Evolutionary conservation across 1,140 invertebrate species (phyloP), one percentile per base, ranked within the genome.

Genomic region (Wiebesia pumilae): DNA sequence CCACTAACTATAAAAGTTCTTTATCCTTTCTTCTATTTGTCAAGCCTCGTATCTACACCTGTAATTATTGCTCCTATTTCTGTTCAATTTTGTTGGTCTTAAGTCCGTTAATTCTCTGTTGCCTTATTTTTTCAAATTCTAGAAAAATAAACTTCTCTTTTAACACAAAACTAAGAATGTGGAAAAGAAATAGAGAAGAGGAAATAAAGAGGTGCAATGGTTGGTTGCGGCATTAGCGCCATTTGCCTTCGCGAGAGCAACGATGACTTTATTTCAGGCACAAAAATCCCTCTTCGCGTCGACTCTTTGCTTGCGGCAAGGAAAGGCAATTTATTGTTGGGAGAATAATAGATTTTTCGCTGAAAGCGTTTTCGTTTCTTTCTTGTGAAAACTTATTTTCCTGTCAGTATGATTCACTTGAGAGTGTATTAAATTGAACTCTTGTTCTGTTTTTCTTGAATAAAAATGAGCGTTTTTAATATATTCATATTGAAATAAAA

Each of bases 321-420:
- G n/a, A n/a, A 38, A 62, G 75, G 83, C 30, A 85, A 85, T 85
- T 85, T 85, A 85, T 85, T 85, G 83, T 85, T 79, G 62, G 83
- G 3, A 40, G 77, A 80, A 85, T 85, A 85, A 85, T 85, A 85
- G 83, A 85, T 85, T 85, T 85, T 85, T 69, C 47, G 35, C 54
- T 65, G 51, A 77, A 78, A 78, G 54, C 10, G 27, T 69, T 35
- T 81, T n/a, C 38, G 0, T 81, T 69, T n/a, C 43, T 40, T 40
- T 54, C 35, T 54, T 69, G 12, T 14, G 75, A 14, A 27, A 40
- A 79, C 77, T 85, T 80, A 80, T 79, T 85, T 83, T n/a, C 3
- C 43, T 38, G 40, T 58, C 3, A 62, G 65, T 67, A 35, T 71
- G 65, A 83, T 81, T 81, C 54, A 54, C 54, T 35, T 30, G 4